Conservation (phyloP, 1,140 invertebrate species). For the Panulirus ornatus region DNA sequence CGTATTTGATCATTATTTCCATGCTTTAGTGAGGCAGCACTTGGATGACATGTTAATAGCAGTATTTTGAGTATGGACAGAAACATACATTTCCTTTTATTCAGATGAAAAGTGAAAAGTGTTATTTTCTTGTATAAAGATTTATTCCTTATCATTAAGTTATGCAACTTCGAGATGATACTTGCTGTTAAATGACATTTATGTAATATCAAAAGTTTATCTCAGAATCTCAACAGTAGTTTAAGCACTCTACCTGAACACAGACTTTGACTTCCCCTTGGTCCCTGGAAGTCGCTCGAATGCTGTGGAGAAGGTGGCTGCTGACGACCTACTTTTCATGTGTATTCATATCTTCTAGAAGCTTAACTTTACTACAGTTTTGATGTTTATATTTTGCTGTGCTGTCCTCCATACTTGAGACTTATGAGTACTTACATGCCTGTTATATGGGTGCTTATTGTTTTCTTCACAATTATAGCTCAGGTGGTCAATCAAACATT, state of each 20-base stretch:
- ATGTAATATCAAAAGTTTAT: too few relatives aligned
- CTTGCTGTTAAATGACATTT: too few relatives aligned
- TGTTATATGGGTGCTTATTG: background rate
- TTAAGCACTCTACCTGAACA: constrained; percentile 46
- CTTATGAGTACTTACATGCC: background rate
- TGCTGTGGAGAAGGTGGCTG: constrained; percentile 59
- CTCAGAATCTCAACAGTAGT: background rate
- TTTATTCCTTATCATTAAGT: too few relatives aligned
- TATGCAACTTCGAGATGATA: too few relatives aligned
- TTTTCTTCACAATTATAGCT: constrained; percentile 16
- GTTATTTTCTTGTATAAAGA: too few relatives aligned
- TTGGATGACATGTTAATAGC: too few relatives aligned
- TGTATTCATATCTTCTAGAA: constrained; percentile 58
- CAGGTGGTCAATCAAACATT: constrained; percentile 18
- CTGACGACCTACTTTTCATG: constrained; percentile 51
- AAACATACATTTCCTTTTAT: too few relatives aligned
- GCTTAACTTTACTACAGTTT: constrained; percentile 23
- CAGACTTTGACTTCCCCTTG: constrained; percentile 34
- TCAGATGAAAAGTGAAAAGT: too few relatives aligned
- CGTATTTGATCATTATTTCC: too few relatives aligned
- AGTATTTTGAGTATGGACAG: too few relatives aligned
- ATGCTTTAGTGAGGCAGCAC: too few relatives aligned
- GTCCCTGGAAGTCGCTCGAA: constrained; percentile 34
- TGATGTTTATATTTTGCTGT: constrained; percentile 44
- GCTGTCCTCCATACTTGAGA: constrained; percentile 29